Conservation (phyloP, 2,113 vertebrate genomes). For the Amphilophus citrinellus region DNA sequence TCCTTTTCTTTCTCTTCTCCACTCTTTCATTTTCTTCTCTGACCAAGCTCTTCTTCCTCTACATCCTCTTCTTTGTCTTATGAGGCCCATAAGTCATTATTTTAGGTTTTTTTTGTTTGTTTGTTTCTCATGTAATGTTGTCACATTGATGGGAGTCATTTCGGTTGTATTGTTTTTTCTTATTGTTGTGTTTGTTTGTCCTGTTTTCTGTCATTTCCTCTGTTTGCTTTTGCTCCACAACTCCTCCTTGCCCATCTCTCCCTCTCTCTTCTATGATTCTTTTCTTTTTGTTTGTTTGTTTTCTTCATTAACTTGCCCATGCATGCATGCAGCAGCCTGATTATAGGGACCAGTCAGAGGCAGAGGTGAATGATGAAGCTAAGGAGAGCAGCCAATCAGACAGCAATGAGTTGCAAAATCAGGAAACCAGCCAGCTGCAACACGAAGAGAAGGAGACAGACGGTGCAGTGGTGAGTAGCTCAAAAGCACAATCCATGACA, state of each 20-base stretch:
- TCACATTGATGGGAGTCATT: conserved; percentile 79
- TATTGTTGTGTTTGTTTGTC: conserved; percentile 72
- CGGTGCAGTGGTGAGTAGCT: conserved; percentile 80
- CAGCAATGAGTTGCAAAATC: conserved; percentile 74
- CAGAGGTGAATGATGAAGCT: conserved; percentile 78
- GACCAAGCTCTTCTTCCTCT: conserved; percentile 90
- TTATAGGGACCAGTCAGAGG: conserved; percentile 89
- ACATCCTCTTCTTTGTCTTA: conserved; percentile 93
- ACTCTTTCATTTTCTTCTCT: conserved; percentile 86
- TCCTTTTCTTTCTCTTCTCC: conserved; percentile 88
- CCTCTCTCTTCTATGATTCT: conserved; percentile 72
- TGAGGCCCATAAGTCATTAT: conserved; percentile 83
- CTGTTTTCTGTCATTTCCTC: conserved; percentile 61
- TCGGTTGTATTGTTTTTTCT: conserved; percentile 69
- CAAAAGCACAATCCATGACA: conserved; percentile 7
- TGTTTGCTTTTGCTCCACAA: conserved; percentile 52
- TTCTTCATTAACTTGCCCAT: conserved; percentile 94
- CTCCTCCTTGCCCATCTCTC: conserved; percentile 39
- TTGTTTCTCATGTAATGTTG: conserved; percentile 79
- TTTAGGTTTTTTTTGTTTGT: conserved; percentile 40
- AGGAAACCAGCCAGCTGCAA: conserved; percentile 77
- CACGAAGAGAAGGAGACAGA: conserved; percentile 86
- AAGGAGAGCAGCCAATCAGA: conserved; percentile 79
- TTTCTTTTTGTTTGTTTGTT: conserved; percentile 53
- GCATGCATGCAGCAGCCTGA: conserved; percentile 92